phyloP scores from a whole-genome alignment of 2,888 invertebrate genomes.

The Agriotes lineatus region DNA sequence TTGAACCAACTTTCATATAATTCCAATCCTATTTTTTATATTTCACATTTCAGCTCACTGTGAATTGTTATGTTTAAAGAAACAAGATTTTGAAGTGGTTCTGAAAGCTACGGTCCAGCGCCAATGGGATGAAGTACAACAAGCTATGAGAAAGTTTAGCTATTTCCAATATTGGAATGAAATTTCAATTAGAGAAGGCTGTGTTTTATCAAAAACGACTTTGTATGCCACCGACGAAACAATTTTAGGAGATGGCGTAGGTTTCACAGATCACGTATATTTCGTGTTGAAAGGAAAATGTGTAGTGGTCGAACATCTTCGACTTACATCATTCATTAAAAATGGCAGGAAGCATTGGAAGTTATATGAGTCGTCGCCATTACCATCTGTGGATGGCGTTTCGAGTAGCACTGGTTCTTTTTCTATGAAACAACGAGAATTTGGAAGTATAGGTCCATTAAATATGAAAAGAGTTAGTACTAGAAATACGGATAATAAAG shows the following conservation, averaged over 20 bases:
- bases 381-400: no score
- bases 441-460: no score
- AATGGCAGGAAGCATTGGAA: constrained; percentile 65
- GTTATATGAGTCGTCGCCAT: constrained; percentile 65
- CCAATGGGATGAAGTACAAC: constrained; percentile 60
- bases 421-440: no score
- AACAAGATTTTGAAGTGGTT: constrained; percentile 73
- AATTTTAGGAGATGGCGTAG: constrained; percentile 69
- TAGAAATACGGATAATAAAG: no score
- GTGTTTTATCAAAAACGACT: constrained; percentile 74
- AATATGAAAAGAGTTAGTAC: no score
- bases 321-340: constrained; percentile 63
- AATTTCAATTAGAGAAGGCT: constrained; percentile 73
- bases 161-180: constrained; percentile 75
- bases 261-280: constrained; percentile 64
- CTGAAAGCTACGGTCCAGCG: constrained; percentile 71
- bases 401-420: no score
- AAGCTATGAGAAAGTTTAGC: constrained; percentile 72
- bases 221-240: constrained; percentile 70
- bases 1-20: no score
- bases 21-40: no score
- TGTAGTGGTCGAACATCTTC: constrained; percentile 71
- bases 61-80: constrained; percentile 74
- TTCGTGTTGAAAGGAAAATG: constrained; percentile 72
- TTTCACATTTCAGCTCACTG: constrained; percentile 66